These are phyloP conservation scores for Argyrosomus japonicus DNA, from an alignment of 2,113 vertebrate species.

Conservation along the genomic window DNA sequence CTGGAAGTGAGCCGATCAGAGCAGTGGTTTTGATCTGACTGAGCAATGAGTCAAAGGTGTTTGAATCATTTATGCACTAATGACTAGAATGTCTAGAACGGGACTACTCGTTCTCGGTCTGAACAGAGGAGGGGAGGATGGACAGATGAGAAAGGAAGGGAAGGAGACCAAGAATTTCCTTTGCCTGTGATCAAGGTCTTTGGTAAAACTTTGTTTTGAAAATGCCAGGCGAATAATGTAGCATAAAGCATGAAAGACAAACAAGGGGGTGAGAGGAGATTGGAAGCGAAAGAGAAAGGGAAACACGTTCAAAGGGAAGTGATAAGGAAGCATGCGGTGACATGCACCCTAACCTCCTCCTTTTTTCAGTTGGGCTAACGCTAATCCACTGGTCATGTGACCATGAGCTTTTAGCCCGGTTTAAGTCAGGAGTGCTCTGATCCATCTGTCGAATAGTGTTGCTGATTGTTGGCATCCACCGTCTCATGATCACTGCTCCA, in stretches of 20 bases:
- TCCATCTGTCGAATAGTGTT: conserved; percentile 74
- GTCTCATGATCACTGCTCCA: conserved; percentile 49
- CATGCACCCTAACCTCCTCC: conserved; percentile 61
- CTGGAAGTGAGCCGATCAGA: conserved; percentile 60
- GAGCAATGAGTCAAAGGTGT: conserved; percentile 60
- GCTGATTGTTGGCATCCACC: conserved; percentile 72
- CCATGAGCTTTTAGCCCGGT: conserved; percentile 70
- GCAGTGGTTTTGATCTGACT: conserved; percentile 41
- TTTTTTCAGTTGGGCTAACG: conserved; percentile 72
- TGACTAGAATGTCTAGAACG: conserved; percentile 7
- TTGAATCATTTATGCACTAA: conserved; percentile 28
- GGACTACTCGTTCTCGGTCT: conserved; percentile 17
- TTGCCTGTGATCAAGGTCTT: background rate
- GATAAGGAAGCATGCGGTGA: conserved; percentile 76
- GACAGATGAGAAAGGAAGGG: background rate
- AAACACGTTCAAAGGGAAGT: conserved; percentile 67
- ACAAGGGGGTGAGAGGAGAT: background rate
- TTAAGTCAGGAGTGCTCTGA: conserved; percentile 62
- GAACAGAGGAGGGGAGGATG: background rate
- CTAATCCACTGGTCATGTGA: conserved; percentile 80
- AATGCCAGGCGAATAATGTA: background rate
- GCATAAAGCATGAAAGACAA: background rate
- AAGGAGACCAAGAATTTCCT: background rate
- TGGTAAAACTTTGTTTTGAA: background rate
- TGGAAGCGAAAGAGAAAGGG: conserved; percentile 59